These are phyloP conservation scores for Brachylomia viminalis DNA, from an alignment of 2,888 invertebrate species.

Conservation along the genomic window DNA sequence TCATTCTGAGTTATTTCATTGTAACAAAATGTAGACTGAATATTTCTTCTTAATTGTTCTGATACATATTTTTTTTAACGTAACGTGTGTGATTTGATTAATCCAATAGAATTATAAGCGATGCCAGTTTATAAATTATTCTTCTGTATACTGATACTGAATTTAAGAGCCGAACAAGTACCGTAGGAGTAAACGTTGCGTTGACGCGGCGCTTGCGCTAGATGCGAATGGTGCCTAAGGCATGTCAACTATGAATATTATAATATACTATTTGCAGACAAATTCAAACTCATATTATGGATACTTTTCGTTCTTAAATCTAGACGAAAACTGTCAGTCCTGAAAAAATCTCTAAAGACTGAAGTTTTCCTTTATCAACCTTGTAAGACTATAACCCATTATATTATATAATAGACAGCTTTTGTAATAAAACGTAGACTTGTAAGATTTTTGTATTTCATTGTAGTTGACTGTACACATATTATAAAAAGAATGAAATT, in stretches of 20 bases:
- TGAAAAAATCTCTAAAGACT: too few species aligned
- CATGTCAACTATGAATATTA: neutral
- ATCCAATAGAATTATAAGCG: constrained; percentile 3
- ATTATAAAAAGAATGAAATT: constrained; percentile 35
- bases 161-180: neutral
- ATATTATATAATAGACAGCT: neutral
- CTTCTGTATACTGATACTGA: neutral
- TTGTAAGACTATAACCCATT: too few species aligned
- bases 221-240: neutral
- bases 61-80: neutral
- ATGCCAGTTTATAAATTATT: neutral
- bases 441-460: constrained; percentile 9
- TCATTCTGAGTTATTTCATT: constrained; percentile 44
- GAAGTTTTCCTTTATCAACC: too few species aligned
- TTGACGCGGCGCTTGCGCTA: constrained; percentile 1
- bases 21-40: constrained; percentile 60
- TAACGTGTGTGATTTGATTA: constrained; percentile 6
- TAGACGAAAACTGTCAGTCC: neutral
- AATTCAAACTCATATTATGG: neutral
- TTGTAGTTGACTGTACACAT: constrained; percentile 38
- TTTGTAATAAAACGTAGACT: constrained; percentile 3
- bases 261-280: neutral
- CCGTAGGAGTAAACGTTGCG: neutral
- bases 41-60: constrained; percentile 25
- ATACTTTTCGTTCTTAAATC: neutral